phyloP scores from a whole-genome alignment of 2,797 vertebrate species.

The Choloepus didactylus region DNA sequence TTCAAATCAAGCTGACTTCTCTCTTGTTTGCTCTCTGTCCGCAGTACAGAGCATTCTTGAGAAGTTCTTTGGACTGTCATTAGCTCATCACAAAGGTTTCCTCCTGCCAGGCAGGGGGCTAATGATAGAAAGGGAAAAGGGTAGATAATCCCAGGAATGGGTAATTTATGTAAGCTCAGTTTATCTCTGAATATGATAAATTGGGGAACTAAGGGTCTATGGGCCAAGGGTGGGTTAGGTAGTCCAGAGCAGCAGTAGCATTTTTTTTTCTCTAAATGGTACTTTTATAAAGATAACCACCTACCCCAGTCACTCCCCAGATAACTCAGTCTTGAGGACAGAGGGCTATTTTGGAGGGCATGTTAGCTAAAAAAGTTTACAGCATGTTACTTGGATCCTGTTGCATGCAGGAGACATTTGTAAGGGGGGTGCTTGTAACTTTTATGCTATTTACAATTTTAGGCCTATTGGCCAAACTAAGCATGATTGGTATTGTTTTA shows the following conservation, averaged over 20 bases:
- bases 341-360: background rate
- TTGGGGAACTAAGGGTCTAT: background rate
- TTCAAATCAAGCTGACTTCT: background rate
- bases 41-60: background rate
- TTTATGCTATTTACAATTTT: background rate
- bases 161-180: background rate
- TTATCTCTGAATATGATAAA: constrained; percentile 55
- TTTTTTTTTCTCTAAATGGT: background rate
- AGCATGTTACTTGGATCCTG: background rate
- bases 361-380: background rate
- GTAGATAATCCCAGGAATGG: background rate
- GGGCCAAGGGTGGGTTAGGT: background rate
- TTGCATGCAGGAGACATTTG: background rate
- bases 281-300: background rate
- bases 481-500: background rate
- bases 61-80: background rate
- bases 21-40: background rate
- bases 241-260: background rate
- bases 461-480: background rate
- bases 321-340: background rate
- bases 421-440: background rate
- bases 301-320: background rate
- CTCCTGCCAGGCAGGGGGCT: background rate
- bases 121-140: background rate
- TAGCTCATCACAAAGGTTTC: background rate